A percentile compares a stretch with the other conserved stretches of the same genome.
Evolutionary conservation across 1,140 invertebrate genomes (phyloP).

Genomic region (Mercenaria mercenaria): DNA sequence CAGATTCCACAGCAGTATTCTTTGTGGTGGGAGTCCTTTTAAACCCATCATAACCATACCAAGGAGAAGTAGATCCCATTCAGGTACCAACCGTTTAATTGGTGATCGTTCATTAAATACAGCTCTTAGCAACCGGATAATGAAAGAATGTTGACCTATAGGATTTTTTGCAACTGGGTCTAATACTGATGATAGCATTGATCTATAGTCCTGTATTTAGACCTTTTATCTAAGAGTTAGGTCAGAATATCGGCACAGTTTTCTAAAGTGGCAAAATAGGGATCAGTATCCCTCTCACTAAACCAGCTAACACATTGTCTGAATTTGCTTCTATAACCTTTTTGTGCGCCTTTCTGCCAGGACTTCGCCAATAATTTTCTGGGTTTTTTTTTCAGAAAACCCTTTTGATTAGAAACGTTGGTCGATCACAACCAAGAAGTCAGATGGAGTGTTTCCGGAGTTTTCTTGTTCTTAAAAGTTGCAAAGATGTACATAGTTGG

Average conservation of each 20-base stretch:
- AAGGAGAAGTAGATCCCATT: no score
- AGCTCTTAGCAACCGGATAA: no score
- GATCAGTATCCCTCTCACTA: no score
- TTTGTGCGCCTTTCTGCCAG: slow-evolving; percentile 42
- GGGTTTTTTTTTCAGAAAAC: slow-evolving; percentile 45
- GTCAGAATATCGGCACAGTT: slow-evolving; percentile 50
- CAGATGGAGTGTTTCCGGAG: slow-evolving; percentile 51
- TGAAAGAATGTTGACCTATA: slow-evolving; percentile 39
- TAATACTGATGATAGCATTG: slow-evolving; percentile 54
- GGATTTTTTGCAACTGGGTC: slow-evolving; percentile 15
- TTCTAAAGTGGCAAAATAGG: no score
- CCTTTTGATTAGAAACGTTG: slow-evolving; percentile 40
- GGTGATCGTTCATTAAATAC: slow-evolving; percentile 42
- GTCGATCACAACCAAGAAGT: slow-evolving; percentile 61
- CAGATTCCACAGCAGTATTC: no score
- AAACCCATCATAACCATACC: not conserved
- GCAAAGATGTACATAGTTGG: slow-evolving; percentile 63
- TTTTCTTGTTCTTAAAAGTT: slow-evolving; percentile 40
- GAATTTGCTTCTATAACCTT: no score
- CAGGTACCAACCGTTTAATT: not conserved
- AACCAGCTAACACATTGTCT: no score
- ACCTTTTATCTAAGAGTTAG: slow-evolving; percentile 13
- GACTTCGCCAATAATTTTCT: slow-evolving; percentile 1
- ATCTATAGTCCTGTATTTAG: slow-evolving; percentile 54
- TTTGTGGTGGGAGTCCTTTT: no score